Conservation (phyloP, 2,888 invertebrate species). For the Ormyrus nitidulus region DNA sequence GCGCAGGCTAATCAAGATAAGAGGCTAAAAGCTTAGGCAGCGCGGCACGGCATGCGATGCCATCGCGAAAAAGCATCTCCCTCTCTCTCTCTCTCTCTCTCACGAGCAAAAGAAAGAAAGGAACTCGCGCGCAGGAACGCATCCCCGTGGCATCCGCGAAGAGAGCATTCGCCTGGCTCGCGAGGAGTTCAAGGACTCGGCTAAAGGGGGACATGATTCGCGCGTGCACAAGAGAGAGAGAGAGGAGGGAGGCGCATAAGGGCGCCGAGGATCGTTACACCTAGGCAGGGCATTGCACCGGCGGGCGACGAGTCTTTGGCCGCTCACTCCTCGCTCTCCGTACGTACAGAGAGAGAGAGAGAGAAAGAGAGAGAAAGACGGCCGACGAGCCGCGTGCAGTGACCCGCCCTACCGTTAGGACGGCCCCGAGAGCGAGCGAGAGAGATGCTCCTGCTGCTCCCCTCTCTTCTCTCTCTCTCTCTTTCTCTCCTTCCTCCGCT, state of each 20-base stretch:
- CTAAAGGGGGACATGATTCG: constrained; percentile 54
- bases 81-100: constrained; percentile 12
- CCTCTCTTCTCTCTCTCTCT: constrained; percentile 14
- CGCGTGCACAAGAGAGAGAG: constrained; percentile 21
- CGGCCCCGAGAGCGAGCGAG: constrained; percentile 74
- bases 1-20: no score
- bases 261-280: constrained; percentile 71
- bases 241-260: constrained; percentile 58
- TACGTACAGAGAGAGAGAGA: constrained; percentile 21
- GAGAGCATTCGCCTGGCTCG: constrained; percentile 44
- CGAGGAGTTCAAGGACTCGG: constrained; percentile 67
- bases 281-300: constrained; percentile 75
- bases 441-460: constrained; percentile 48
- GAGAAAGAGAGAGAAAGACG: constrained; percentile 40
- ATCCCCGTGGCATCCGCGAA: constrained; percentile 29
- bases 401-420: constrained; percentile 76
- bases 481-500: not conserved
- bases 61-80: not conserved
- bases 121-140: not conserved
- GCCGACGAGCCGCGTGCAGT: constrained; percentile 71
- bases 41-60: no score
- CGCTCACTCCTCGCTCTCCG: constrained; percentile 70
- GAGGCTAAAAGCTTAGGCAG: no score
- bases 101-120: not conserved
- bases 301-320: constrained; percentile 67